Conservation (phyloP, 2,113 vertebrate species). For the Thamnophis sirtalis region DNA sequence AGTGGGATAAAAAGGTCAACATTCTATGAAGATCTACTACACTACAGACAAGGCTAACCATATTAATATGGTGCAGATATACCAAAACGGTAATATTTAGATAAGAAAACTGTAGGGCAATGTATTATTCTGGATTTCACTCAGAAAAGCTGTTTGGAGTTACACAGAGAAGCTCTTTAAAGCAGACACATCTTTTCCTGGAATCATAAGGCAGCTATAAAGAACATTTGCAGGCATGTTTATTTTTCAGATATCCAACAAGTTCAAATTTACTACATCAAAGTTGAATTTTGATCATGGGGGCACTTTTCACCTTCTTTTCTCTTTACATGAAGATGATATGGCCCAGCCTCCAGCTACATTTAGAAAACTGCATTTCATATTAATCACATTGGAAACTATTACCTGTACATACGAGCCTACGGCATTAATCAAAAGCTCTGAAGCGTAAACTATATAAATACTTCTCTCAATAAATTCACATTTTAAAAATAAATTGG, state of each 20-base stretch:
- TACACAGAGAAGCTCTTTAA: too few species aligned
- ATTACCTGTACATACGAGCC: background rate
- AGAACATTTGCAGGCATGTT: background rate
- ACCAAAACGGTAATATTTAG: background rate
- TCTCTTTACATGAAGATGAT: background rate
- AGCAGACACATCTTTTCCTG: too few species aligned
- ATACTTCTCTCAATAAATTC: background rate
- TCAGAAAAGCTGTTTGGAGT: too few species aligned
- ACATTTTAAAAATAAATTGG: background rate
- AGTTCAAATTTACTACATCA: background rate
- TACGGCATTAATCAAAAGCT: background rate
- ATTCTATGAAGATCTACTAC: background rate
- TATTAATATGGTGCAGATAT: background rate
- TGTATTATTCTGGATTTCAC: background rate
- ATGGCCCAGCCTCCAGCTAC: background rate
- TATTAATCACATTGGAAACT: background rate
- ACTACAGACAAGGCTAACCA: background rate
- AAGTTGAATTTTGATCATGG: background rate
- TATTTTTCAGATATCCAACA: background rate
- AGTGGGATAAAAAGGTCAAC: background rate
- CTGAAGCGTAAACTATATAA: background rate
- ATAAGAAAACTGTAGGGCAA: background rate
- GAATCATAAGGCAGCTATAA: background rate
- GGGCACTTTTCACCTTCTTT: too few species aligned
- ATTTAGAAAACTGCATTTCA: background rate